Evolutionary conservation across 64 coral and sea anemone genomes (phyloP).

Genomic region (Porites australiensis): DNA sequence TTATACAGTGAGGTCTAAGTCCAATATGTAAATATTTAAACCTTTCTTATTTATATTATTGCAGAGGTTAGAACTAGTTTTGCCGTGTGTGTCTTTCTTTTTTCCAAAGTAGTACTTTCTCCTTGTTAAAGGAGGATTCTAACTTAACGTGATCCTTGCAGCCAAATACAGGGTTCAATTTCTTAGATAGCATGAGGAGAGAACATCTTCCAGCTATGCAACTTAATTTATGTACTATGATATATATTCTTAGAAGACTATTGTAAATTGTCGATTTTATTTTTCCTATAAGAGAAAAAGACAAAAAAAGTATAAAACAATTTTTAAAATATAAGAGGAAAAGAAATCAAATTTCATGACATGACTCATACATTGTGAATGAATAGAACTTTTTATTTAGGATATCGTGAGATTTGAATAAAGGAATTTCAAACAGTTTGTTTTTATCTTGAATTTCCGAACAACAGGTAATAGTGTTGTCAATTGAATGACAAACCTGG

Average conservation of each 20-base stretch:
- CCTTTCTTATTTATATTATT: slow-evolving; percentile 40
- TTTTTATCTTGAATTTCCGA: background rate
- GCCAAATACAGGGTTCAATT: background rate
- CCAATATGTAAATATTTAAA: slow-evolving; percentile 43
- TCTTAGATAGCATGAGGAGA: background rate
- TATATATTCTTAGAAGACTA: slow-evolving; percentile 45
- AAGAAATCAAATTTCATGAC: slow-evolving; percentile 30
- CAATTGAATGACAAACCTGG: background rate
- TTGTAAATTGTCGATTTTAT: slow-evolving; percentile 44
- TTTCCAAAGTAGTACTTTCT: background rate
- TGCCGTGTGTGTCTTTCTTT: background rate
- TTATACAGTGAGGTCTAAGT: slow-evolving; percentile 53
- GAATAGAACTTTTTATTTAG: background rate
- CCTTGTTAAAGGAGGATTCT: slow-evolving; percentile 21
- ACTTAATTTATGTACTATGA: slow-evolving; percentile 41
- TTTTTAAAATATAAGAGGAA: slow-evolving; percentile 16
- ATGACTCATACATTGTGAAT: background rate
- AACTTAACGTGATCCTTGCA: slow-evolving; percentile 24
- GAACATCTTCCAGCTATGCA: slow-evolving; percentile 34
- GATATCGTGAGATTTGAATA: slow-evolving; percentile 33
- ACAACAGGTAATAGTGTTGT: background rate
- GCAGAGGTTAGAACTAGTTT: slow-evolving; percentile 11
- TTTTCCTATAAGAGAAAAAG: slow-evolving; percentile 77
- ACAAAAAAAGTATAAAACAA: slow-evolving; percentile 74
- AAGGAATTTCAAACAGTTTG: background rate